Evolutionary conservation across 2,797 vertebrate genomes (phyloP).

Genomic region (Amniataba percoides): DNA sequence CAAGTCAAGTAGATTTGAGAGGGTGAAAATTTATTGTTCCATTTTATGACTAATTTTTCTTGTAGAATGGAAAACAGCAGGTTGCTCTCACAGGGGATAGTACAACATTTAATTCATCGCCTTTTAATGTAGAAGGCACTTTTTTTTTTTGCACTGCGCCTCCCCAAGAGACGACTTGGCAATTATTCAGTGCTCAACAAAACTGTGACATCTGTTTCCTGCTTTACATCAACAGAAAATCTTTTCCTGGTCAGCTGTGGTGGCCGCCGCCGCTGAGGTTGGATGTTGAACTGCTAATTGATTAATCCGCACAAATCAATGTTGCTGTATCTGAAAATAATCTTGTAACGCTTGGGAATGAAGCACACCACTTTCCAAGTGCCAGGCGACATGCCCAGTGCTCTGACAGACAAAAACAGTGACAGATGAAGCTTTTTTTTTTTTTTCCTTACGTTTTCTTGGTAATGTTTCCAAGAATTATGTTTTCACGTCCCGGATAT

Average conservation of each 20-base stretch:
- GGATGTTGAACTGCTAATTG: slow-evolving; percentile 4
- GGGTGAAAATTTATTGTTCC: slow-evolving; percentile 2
- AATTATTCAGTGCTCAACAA: slow-evolving; percentile 24
- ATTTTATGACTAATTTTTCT: slow-evolving; percentile 3
- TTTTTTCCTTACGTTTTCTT: not conserved
- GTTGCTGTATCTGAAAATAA: slow-evolving; percentile 20
- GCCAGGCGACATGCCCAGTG: not conserved
- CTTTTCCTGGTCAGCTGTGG: not conserved
- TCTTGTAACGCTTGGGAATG: slow-evolving; percentile 23
- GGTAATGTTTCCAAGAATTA: slow-evolving; percentile 13
- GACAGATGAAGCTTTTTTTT: slow-evolving; percentile 11
- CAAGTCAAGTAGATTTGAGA: not conserved
- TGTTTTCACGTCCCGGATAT: slow-evolving; percentile 1
- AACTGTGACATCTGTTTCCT: slow-evolving; percentile 36
- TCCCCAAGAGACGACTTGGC: slow-evolving; percentile 1
- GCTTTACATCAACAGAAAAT: slow-evolving; percentile 31
- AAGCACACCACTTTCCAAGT: not conserved
- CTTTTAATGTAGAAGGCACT: not conserved
- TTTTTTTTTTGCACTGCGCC: not conserved
- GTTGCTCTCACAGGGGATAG: not conserved
- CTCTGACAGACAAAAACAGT: not conserved
- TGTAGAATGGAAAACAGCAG: not conserved
- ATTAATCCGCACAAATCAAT: slow-evolving; percentile 34
- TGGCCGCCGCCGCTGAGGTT: not conserved
- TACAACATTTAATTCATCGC: not conserved